Base-by-base conservation (phyloP, 2,888 invertebrate species). In the Monopis laevigella region DNA sequence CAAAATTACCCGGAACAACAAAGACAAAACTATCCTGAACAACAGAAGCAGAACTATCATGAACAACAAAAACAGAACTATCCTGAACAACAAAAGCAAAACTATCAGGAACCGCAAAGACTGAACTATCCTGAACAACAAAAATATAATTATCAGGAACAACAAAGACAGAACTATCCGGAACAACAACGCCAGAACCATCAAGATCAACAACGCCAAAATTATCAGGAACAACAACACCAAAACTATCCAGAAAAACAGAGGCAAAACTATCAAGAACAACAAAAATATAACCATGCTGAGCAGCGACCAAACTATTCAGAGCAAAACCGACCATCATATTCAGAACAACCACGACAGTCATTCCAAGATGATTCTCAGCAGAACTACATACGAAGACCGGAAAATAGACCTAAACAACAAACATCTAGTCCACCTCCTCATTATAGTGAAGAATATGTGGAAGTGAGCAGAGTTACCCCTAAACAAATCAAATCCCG, bases 391-490 rank as follows among this genome's bases (percentile, higher is more conserved):
- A 19, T 10, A 8, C 40, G 40, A 11, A 21, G 29, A n/a, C 29
- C 40, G 11, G 40, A 40, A 5, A 17, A 29, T n/a, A 40, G 28
- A 16, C 18, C 40, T 18, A n/a, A 14, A 26, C 48, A 41, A 11
- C 46, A 47, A 29, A 39, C 51, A 11, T 28, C 50, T 6, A 48
- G 51, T 11, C 48, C 54, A 6, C 47, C 51, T 8, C 73, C 69
- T 47, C 66, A 73, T 51, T 67, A 61, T 49, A 67, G 68, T 54
- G 67, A 45, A 38, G 80, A 80, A 53, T 80, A 80, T 46, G 78
- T 80, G 2, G 80, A 80, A 65, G 78, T 80, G 5, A 66, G 65
- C 38, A 62, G 74, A 46, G 74, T 75, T 6, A 70, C 70, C 5
- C 73, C 78, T 3, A 78, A 77, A 51, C 64, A 24, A 2, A 67